Evolutionary conservation across 2,113 vertebrate species (phyloP), one percentile per base, ranked within the genome.

Genomic region (Gobio gobio): DNA sequence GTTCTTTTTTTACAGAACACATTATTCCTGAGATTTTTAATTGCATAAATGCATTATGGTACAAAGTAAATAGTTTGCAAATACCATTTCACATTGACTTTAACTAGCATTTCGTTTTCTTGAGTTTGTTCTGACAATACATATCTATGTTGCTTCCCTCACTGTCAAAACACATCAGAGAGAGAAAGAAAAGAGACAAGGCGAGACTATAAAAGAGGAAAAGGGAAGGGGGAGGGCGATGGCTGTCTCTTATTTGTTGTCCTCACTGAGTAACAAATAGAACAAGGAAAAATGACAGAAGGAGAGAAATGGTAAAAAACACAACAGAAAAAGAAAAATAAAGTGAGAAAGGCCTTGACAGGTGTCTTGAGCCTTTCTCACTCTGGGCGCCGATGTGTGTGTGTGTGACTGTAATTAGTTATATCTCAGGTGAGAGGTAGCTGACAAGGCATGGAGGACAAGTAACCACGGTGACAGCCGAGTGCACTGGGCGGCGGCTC

Each of bases 381-480:
- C 54, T 59, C 36, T 64, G 22, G 72, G 58, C 1, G 22, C 56
- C 49, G 61, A 59, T 78, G 63, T 86, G 82, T 82, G 82, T 77
- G 77, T 77, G 40, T 83, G 86, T 85, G 77, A 70, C 74, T 45
- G 74, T 88, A 86, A 88, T 88, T 86, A 88, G 83, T 86, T 78
- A 74, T 49, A 84, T 86, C 85, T 66, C 82, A 85, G 87, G 78
- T 88, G 83, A 85, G 87, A 56, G 73, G 87, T 82, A 84, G 78
- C 68, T 86, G 87, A 85, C 87, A 88, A 83, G 87, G 51, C 85
- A 82, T 54, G 78, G 63, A 85, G 82, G 56, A 86, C 85, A 88
- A 75, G 83, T 80, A 86, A 80, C 83, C 83, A 66, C 77, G 47
- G 61, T 81, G 87, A 86, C 84, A 84, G 54, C 59, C 59, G 18